Evolutionary conservation across 1,140 invertebrate species (phyloP).

Genomic region (Phthorimaea operculella): DNA sequence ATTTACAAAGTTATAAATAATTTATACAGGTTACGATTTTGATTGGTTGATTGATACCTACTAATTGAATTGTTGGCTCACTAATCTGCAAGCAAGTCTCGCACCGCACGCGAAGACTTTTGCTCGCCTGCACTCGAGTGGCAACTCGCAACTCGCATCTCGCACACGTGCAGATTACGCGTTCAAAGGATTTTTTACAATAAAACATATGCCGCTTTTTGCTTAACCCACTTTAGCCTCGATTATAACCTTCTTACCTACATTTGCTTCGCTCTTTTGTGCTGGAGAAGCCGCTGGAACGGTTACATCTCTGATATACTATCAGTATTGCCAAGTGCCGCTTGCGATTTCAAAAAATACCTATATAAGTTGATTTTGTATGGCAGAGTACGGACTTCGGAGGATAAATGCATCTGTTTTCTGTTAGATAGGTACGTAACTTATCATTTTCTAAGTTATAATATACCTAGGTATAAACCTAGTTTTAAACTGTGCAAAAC

Average conservation of each 20-base stretch:
- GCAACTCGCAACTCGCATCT: slow-evolving; percentile 5
- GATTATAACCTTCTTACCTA: slow-evolving; percentile 68
- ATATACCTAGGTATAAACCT: too few species aligned
- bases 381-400: too few species aligned
- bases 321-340: not conserved
- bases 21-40: too few species aligned
- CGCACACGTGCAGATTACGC: slow-evolving; percentile 58
- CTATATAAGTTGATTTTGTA: too few species aligned
- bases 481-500: too few species aligned
- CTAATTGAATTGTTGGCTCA: too few species aligned
- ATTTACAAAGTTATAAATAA: too few species aligned
- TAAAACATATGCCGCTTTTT: slow-evolving; percentile 67
- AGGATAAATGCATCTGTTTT: too few species aligned
- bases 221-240: slow-evolving; percentile 65
- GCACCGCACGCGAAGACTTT: slow-evolving; percentile 44
- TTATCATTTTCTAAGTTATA: too few species aligned
- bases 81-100: not conserved
- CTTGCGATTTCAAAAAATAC: not conserved
- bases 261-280: slow-evolving; percentile 62
- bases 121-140: slow-evolving; percentile 42
- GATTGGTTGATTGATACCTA: too few species aligned
- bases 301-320: slow-evolving; percentile 22
- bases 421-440: too few species aligned
- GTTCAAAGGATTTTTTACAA: slow-evolving; percentile 65
- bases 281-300: slow-evolving; percentile 50